Evolutionary conservation across 2,888 invertebrate species (phyloP).

Genomic region (Cosmopolites sordidus): DNA sequence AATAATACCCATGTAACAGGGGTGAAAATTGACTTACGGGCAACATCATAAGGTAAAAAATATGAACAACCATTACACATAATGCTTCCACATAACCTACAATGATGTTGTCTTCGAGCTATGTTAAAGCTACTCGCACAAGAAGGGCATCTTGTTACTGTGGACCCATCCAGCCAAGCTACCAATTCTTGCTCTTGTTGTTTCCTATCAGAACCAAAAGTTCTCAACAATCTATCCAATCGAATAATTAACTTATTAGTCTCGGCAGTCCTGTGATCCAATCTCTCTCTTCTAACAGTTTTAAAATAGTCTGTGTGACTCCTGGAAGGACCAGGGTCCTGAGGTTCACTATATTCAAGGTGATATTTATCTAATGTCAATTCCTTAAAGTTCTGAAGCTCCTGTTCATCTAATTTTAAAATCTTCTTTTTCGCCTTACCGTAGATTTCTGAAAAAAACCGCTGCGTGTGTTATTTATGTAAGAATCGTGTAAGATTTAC

Average conservation of each 20-base stretch:
- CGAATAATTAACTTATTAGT: conserved; percentile 94
- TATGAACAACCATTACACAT: conserved; percentile 89
- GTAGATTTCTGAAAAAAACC: conserved; percentile 59
- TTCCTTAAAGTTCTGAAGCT: conserved; percentile 57
- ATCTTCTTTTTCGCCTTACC: conserved; percentile 90
- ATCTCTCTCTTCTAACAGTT: conserved; percentile 57
- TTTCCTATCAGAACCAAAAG: conserved; percentile 66
- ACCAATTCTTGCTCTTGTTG: conserved; percentile 73
- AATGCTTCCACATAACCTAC: conserved; percentile 88
- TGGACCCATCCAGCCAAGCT: conserved; percentile 89
- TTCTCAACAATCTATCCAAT: conserved; percentile 82
- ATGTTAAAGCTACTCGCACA: conserved; percentile 87
- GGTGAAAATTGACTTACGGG: conserved; percentile 56
- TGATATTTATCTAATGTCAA: conserved; percentile 41
- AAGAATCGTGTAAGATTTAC: conserved; percentile 44
- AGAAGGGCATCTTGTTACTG: conserved; percentile 83
- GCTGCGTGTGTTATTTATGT: not conserved
- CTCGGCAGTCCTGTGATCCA: conserved; percentile 88
- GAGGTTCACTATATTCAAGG: conserved; percentile 53
- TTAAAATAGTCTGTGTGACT: conserved; percentile 75
- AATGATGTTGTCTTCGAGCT: conserved; percentile 90
- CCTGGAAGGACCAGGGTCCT: conserved; percentile 62
- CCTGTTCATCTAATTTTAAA: conserved; percentile 67
- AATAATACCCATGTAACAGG: no score
- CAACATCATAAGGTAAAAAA: conserved; percentile 74